Percentiles rank a stretch among this genome's conserved stretches.
These are phyloP conservation scores for Mercenaria mercenaria DNA, from an alignment of 1,140 invertebrate species.

Conservation along the genomic window DNA sequence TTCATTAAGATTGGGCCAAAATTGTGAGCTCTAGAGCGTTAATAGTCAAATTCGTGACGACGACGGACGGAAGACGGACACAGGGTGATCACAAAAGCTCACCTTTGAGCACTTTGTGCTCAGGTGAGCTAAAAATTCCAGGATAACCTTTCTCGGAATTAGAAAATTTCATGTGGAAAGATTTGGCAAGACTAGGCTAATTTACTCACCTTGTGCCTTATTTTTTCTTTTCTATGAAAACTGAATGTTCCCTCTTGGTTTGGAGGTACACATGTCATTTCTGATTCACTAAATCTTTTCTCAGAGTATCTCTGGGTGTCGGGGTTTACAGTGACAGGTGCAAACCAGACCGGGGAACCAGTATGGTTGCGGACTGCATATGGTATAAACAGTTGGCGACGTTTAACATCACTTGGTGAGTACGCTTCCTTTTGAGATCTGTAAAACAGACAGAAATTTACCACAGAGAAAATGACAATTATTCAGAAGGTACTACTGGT, in stretches of 20 bases:
- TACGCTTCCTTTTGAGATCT: constrained; percentile 38
- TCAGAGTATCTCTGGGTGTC: not conserved
- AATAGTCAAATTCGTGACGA: no score
- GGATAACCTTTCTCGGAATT: not conserved
- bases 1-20: no score
- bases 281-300: constrained; percentile 58
- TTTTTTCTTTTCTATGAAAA: constrained; percentile 90
- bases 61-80: no score
- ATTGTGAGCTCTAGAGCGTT: no score
- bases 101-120: no score
- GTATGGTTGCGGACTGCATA: constrained; percentile 96
- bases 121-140: no score
- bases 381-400: constrained; percentile 86
- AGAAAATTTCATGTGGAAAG: no score
- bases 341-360: constrained; percentile 93
- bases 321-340: constrained; percentile 88
- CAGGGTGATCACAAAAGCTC: no score
- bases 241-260: constrained; percentile 82
- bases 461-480: no score
- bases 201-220: constrained; percentile 84
- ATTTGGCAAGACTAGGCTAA: no score
- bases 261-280: constrained; percentile 81
- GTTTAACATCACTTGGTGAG: not conserved
- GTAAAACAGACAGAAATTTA: not conserved
- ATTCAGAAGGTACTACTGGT: no score